Percentiles rank a stretch among this genome's conserved stretches.
Evolutionary conservation across 2,797 vertebrate species (phyloP).

Genomic region (Sphenodon punctatus): DNA sequence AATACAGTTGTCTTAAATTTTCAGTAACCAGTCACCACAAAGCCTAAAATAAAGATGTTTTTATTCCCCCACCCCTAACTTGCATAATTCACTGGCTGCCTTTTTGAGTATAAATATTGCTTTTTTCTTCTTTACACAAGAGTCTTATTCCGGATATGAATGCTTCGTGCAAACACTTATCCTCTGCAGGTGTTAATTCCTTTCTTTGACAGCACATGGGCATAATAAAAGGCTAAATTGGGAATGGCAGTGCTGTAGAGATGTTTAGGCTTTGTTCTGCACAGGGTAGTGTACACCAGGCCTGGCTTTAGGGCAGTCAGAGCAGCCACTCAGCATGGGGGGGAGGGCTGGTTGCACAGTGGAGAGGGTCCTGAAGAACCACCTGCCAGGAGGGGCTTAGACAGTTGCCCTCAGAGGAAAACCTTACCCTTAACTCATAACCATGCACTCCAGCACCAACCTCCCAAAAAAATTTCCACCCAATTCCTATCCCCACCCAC

Average conservation of each 20-base stretch:
- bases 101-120: not conserved
- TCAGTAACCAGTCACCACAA: not conserved
- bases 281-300: constrained; percentile 60
- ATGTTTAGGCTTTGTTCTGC: constrained; percentile 51
- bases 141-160: not conserved
- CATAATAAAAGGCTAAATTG: constrained; percentile 49
- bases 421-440: no score
- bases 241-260: constrained; percentile 35
- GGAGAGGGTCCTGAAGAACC: no score
- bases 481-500: no score
- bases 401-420: no score
- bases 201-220: constrained; percentile 33
- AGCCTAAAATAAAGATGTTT: not conserved
- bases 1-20: not conserved
- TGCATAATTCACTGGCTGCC: not conserved
- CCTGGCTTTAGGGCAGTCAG: no score
- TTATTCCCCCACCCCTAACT: not conserved
- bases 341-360: no score
- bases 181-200: not conserved
- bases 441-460: no score
- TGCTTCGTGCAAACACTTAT: constrained; percentile 24
- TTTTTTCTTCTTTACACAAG: not conserved
- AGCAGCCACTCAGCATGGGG: no score
- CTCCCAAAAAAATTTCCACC: no score
- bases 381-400: no score